Conservation (phyloP, 2,113 vertebrate genomes). For the Triplophysa dalaica region DNA sequence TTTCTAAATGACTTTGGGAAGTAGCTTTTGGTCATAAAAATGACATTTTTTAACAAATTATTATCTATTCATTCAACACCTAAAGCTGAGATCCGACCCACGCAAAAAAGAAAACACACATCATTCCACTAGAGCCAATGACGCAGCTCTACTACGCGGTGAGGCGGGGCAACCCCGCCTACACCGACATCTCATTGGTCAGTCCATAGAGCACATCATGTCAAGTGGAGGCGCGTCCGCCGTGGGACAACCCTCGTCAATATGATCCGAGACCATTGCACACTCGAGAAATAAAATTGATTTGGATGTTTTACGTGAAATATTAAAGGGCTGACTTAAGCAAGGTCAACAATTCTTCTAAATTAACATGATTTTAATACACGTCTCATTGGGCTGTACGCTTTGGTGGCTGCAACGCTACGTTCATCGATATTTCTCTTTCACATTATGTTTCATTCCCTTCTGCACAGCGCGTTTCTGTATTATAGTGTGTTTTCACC, state of each 20-base stretch:
- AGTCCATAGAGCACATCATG: constrained; percentile 13
- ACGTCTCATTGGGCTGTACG: neutral
- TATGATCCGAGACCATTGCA: neutral
- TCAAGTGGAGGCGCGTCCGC: constrained; percentile 42
- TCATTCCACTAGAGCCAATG: constrained; percentile 59
- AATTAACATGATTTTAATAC: neutral
- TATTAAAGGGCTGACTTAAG: neutral
- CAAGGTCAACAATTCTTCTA: neutral
- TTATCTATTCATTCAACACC: neutral
- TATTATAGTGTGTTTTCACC: no score
- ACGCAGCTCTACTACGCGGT: constrained; percentile 7
- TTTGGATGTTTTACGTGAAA: neutral
- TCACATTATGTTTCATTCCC: neutral
- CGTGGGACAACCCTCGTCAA: constrained; percentile 23
- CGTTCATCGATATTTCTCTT: neutral
- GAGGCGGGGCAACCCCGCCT: constrained; percentile 59
- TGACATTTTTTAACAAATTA: no score
- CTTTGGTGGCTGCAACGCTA: neutral
- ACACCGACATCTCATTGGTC: constrained; percentile 48
- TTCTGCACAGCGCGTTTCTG: neutral
- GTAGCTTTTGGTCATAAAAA: neutral
- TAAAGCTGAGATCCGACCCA: constrained; percentile 50
- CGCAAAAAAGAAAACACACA: constrained; percentile 43
- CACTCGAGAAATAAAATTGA: neutral
- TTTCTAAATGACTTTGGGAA: neutral